Evolutionary conservation across 2,797 vertebrate species (phyloP).

Genomic region (Heliangelus exortis): DNA sequence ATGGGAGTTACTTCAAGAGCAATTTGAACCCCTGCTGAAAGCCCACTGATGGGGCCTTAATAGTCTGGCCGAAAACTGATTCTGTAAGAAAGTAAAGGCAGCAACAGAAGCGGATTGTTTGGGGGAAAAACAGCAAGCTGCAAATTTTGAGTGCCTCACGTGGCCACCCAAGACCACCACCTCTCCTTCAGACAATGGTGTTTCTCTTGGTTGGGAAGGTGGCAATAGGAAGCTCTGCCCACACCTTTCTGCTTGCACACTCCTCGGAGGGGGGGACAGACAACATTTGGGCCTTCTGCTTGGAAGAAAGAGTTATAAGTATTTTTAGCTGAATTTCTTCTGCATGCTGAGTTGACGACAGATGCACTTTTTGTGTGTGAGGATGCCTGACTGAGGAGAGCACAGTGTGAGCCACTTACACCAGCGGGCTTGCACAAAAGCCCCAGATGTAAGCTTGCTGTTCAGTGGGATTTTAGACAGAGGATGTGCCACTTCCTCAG

Average conservation of each 20-base stretch:
- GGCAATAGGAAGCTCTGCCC: neutral
- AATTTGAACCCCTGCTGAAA: neutral
- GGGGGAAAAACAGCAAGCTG: neutral
- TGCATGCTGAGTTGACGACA: neutral
- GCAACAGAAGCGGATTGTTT: neutral
- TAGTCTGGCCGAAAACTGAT: neutral
- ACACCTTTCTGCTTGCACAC: rapidly evolving
- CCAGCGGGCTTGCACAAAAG: neutral
- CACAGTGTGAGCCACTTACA: rapidly evolving
- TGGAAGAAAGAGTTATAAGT: neutral
- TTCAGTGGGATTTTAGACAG: neutral
- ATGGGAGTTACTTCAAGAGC: neutral
- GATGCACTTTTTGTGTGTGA: neutral
- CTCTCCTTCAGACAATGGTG: neutral
- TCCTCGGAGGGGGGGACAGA: neutral
- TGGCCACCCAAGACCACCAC: neutral
- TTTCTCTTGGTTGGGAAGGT: neutral
- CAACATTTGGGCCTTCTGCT: neutral
- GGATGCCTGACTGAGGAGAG: neutral
- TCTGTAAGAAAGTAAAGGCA: neutral
- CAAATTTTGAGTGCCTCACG: neutral
- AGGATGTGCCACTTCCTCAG: neutral
- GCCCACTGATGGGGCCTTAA: neutral
- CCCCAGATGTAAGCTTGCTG: neutral
- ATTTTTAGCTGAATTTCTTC: neutral